Conservation (phyloP, 2,797 vertebrate genomes). For the Sebastes taczanowskii region DNA sequence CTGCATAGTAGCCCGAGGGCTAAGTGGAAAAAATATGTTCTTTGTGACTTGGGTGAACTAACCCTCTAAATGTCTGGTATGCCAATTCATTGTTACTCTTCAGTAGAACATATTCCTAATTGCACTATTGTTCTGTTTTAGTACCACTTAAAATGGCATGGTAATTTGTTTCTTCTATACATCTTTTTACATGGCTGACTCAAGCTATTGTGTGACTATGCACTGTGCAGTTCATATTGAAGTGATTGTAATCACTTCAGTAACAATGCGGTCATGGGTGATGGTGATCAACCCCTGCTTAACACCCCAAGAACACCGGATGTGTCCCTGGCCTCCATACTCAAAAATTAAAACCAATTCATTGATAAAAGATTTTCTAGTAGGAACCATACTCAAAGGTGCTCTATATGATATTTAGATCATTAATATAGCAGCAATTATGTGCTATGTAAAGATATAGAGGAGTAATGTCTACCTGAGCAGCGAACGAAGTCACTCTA, state of each 20-base stretch:
- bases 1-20: neutral
- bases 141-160: constrained; percentile 19
- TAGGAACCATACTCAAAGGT: neutral
- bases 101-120: constrained; percentile 8
- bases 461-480: neutral
- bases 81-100: neutral
- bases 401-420: neutral
- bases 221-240: constrained; percentile 5
- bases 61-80: neutral
- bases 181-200: neutral
- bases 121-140: constrained; percentile 21
- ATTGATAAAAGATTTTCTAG: neutral
- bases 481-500: neutral
- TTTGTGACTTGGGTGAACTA: neutral
- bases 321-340: neutral
- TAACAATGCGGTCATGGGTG: constrained; percentile 12
- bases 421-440: neutral
- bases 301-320: neutral
- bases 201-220: constrained; percentile 26
- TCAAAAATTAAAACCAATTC: constrained; percentile 11
- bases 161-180: constrained; percentile 23
- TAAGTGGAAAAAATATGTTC: neutral
- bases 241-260: constrained; percentile 54
- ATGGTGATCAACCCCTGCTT: constrained; percentile 33
- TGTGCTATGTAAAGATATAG: neutral